A percentile compares a stretch with the other conserved stretches of the same genome.
These are phyloP conservation scores for Odontocerum albicorne DNA, from an alignment of 2,888 invertebrate genomes.

Conservation along the genomic window DNA sequence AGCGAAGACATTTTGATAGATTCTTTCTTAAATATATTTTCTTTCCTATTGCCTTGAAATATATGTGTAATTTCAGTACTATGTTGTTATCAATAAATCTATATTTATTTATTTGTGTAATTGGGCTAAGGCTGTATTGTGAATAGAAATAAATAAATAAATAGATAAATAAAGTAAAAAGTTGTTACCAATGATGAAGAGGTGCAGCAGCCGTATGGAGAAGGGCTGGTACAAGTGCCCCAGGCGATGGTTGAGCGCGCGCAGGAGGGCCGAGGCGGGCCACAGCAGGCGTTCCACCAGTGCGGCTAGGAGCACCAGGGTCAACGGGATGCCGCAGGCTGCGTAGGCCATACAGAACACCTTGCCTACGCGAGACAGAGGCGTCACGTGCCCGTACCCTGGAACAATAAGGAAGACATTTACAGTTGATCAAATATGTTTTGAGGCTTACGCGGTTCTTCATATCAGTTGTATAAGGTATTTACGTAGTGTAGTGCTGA, in stretches of 20 bases:
- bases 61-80: too few relatives aligned
- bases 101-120: too few relatives aligned
- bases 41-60: too few relatives aligned
- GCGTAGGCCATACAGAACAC: conserved; percentile 88
- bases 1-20: too few relatives aligned
- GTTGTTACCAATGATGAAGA: conserved; percentile 68
- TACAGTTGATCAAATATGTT: neutral
- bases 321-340: conserved; percentile 82
- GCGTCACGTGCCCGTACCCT: conserved; percentile 91
- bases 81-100: too few relatives aligned
- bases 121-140: too few relatives aligned
- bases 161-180: too few relatives aligned
- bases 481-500: neutral
- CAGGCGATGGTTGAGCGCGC: conserved; percentile 67
- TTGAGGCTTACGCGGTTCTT: too few relatives aligned
- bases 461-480: too few relatives aligned
- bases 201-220: conserved; percentile 75
- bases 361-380: conserved; percentile 82
- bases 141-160: too few relatives aligned
- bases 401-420: conserved; percentile 35
- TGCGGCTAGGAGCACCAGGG: conserved; percentile 79
- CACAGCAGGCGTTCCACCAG: conserved; percentile 78
- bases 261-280: conserved; percentile 71
- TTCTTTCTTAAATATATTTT: too few relatives aligned
- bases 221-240: conserved; percentile 75